phyloP scores from a whole-genome alignment of 2,888 invertebrate species.

The Drosophila peninsularis region DNA sequence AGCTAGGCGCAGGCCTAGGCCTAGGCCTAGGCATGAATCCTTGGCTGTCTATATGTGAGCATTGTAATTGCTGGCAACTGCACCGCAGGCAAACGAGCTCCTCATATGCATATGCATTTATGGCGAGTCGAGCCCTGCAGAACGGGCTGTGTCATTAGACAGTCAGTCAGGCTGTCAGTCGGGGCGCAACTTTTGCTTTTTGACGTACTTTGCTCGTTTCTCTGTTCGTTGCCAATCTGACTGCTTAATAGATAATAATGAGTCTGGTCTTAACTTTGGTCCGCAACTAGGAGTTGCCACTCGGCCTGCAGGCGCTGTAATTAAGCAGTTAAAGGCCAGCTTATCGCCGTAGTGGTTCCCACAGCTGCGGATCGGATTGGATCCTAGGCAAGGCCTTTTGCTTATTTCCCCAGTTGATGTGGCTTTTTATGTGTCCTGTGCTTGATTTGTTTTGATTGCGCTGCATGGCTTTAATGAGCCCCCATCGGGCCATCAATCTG shows the following conservation, averaged over 20 bases:
- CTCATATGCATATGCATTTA: conserved; percentile 59
- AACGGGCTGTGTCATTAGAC: conserved; percentile 74
- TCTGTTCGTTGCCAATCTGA: conserved; percentile 48
- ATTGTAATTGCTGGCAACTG: conserved; percentile 70
- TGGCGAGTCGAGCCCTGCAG: conserved; percentile 18
- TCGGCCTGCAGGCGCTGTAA: conserved; percentile 74
- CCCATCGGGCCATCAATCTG: conserved; percentile 67
- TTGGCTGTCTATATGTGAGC: conserved; percentile 58
- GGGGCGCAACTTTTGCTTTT: conserved; percentile 48
- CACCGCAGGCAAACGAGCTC: conserved; percentile 29
- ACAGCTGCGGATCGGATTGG: conserved; percentile 44
- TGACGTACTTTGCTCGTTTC: conserved; percentile 1
- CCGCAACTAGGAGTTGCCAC: conserved; percentile 25
- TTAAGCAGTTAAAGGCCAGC: conserved; percentile 78
- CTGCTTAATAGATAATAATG: conserved; percentile 80
- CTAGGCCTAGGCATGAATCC: conserved; percentile 41
- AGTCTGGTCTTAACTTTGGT: conserved; percentile 41
- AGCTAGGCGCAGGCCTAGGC: conserved; percentile 28
- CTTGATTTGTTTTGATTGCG: conserved; percentile 79
- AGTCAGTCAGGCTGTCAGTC: conserved; percentile 54
- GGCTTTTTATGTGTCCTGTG: conserved; percentile 65
- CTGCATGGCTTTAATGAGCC: conserved; percentile 77
- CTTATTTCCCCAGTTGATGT: conserved; percentile 5
- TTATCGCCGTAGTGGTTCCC: conserved; percentile 56
- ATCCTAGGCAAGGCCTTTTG: conserved; percentile 45